Percentiles rank a stretch among this genome's conserved stretches.
Evolutionary conservation across 2,113 vertebrate species (phyloP).

Genomic region (Dryoscopus gambensis): DNA sequence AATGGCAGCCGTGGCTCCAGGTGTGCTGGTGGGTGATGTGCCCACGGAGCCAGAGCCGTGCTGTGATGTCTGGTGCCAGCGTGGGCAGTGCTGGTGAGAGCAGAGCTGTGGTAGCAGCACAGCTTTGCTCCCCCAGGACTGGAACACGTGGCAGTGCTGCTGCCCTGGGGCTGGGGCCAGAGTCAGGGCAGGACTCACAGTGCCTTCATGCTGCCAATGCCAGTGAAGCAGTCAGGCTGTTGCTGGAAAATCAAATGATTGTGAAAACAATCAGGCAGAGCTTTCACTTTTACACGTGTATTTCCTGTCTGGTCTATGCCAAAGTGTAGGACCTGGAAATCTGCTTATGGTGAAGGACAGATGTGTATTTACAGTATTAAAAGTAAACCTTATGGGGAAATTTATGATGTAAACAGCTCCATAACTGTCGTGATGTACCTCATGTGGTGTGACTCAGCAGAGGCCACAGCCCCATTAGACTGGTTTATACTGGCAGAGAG

Average conservation of each 20-base stretch:
- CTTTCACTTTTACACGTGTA: fast-evolving
- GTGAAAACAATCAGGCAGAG: neutral
- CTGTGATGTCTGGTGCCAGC: too few relatives aligned
- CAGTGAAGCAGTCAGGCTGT: neutral
- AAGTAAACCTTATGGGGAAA: neutral
- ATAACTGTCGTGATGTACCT: neutral
- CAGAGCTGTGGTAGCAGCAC: neutral
- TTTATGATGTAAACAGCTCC: neutral
- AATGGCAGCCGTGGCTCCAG: neutral
- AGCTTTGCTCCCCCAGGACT: neutral
- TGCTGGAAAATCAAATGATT: fast-evolving
- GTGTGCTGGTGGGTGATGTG: neutral
- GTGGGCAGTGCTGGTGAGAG: neutral
- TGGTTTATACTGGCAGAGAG: neutral
- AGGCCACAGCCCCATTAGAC: neutral
- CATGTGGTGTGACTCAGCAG: neutral
- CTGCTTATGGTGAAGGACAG: neutral
- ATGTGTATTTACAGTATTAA: neutral
- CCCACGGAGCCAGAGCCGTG: neutral
- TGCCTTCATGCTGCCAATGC: neutral
- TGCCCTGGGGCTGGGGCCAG: fast-evolving
- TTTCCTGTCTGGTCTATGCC: neutral
- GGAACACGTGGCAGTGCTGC: neutral
- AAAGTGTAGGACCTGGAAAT: neutral
- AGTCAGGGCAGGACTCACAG: neutral